Conservation (phyloP, 1,140 invertebrate species). For the Cepaea nemoralis region DNA sequence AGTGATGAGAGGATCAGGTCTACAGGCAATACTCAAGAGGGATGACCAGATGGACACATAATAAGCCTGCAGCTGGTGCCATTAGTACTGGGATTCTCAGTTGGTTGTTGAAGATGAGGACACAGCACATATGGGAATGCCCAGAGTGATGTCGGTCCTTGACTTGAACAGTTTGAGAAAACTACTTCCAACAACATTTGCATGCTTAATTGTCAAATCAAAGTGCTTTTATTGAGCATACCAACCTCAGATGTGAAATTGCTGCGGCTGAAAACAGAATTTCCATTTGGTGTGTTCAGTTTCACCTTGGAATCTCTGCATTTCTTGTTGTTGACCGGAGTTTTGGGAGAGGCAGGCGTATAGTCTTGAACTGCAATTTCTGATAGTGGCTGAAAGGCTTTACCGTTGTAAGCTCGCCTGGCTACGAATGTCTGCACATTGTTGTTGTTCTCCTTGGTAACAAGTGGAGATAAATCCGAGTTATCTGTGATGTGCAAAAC, state of each 20-base stretch:
- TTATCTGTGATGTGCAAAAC: slow-evolving; percentile 25
- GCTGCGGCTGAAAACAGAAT: not conserved
- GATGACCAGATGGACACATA: too few relatives aligned
- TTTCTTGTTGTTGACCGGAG: not conserved
- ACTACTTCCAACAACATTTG: too few relatives aligned
- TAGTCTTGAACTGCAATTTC: not conserved
- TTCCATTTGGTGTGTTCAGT: slow-evolving; percentile 17
- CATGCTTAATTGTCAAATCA: too few relatives aligned
- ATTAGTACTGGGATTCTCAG: too few relatives aligned
- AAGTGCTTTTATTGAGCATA: too few relatives aligned
- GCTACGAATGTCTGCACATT: not conserved
- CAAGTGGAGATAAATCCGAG: not conserved
- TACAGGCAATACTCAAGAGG: too few relatives aligned
- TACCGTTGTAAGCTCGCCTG: slow-evolving; percentile 11
- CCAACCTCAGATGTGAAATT: not conserved
- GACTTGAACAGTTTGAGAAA: too few relatives aligned
- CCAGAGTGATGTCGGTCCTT: too few relatives aligned
- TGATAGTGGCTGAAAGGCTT: not conserved
- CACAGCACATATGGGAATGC: too few relatives aligned
- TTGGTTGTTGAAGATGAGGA: too few relatives aligned
- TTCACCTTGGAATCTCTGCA: not conserved
- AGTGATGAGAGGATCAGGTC: too few relatives aligned
- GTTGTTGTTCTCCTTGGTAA: slow-evolving; percentile 3
- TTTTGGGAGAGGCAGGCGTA: not conserved
- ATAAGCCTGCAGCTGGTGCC: too few relatives aligned